phyloP scores from a whole-genome alignment of 2,888 invertebrate genomes.

The Hydroisotoma schaefferi region DNA sequence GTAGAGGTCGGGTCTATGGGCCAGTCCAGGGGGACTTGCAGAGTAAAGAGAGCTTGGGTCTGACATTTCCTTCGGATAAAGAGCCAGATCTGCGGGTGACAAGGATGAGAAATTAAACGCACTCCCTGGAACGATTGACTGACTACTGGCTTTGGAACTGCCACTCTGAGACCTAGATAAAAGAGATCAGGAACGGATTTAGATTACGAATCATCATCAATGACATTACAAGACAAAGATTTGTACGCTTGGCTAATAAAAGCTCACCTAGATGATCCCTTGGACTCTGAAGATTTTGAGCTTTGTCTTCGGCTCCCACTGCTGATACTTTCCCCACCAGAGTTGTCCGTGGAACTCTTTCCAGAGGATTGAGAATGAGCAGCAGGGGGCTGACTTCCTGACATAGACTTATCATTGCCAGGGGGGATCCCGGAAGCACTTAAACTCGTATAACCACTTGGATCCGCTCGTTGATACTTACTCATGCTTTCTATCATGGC shows the following conservation, averaged over 20 bases:
- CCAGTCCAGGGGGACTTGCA: constrained; percentile 38
- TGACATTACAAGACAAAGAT: too few species aligned
- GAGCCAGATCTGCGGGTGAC: constrained; percentile 38
- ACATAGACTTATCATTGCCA: constrained; percentile 16
- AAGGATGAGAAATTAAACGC: constrained; percentile 68
- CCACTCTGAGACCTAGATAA: constrained; percentile 23
- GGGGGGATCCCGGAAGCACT: constrained; percentile 12
- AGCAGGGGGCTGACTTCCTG: constrained; percentile 11
- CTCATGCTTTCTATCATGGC: constrained; percentile 37
- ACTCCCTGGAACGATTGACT: constrained; percentile 66
- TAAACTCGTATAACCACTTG: constrained; percentile 20
- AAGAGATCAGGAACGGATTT: too few species aligned
- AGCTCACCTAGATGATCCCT: constrained; percentile 27
- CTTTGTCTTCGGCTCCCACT: constrained; percentile 3
- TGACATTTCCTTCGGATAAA: constrained; percentile 47
- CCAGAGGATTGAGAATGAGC: constrained; percentile 13
- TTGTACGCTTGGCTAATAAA: too few species aligned
- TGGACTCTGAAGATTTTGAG: constrained; percentile 27
- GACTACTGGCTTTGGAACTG: constrained; percentile 19
- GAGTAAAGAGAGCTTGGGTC: constrained; percentile 40
- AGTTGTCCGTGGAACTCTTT: not conserved
- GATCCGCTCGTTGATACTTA: constrained; percentile 41
- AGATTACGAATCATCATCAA: too few species aligned
- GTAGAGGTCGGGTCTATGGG: constrained; percentile 45
- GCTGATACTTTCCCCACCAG: constrained; percentile 1